These are phyloP conservation scores for Mya arenaria DNA, from an alignment of 1,140 invertebrate genomes.

Conservation along the genomic window DNA sequence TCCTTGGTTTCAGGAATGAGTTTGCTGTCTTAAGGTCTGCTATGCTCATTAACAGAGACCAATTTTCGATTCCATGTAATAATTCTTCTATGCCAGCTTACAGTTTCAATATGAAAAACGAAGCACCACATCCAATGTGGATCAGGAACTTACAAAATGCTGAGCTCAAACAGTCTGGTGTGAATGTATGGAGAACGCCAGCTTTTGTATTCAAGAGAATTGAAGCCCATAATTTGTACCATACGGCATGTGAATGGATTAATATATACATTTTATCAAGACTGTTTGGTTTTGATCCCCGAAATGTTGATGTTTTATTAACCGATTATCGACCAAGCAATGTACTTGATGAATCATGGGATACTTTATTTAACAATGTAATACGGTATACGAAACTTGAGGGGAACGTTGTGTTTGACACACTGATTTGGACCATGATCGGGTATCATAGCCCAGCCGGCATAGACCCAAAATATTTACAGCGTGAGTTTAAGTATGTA, in stretches of 20 bases:
- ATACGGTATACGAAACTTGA: conserved; percentile 21
- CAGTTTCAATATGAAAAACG: too few species aligned
- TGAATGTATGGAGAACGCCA: too few species aligned
- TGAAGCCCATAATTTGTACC: conserved; percentile 65
- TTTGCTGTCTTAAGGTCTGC: too few species aligned
- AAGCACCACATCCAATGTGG: too few species aligned
- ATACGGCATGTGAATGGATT: conserved; percentile 68
- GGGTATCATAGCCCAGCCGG: conserved; percentile 66
- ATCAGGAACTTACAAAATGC: too few species aligned
- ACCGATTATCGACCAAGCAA: conserved; percentile 65
- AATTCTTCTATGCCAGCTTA: too few species aligned
- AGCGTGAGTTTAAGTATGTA: conserved; percentile 31
- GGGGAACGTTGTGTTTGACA: conserved; percentile 9
- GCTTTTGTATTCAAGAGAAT: conserved; percentile 11
- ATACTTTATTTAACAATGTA: conserved; percentile 51
- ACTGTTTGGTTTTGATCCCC: conserved; percentile 55
- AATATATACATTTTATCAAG: conserved; percentile 65
- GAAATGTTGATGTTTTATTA: conserved; percentile 59
- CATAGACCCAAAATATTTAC: conserved; percentile 36
- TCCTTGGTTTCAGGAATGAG: too few species aligned
- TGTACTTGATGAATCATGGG: conserved; percentile 62
- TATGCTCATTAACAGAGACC: too few species aligned
- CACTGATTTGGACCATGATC: conserved; percentile 58
- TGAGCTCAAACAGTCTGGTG: too few species aligned
- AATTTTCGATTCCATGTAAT: too few species aligned